A percentile compares a stretch with the other conserved stretches of the same genome.
These are phyloP conservation scores for Heliothis virescens DNA, from an alignment of 1,140 invertebrate species.

Conservation along the genomic window DNA sequence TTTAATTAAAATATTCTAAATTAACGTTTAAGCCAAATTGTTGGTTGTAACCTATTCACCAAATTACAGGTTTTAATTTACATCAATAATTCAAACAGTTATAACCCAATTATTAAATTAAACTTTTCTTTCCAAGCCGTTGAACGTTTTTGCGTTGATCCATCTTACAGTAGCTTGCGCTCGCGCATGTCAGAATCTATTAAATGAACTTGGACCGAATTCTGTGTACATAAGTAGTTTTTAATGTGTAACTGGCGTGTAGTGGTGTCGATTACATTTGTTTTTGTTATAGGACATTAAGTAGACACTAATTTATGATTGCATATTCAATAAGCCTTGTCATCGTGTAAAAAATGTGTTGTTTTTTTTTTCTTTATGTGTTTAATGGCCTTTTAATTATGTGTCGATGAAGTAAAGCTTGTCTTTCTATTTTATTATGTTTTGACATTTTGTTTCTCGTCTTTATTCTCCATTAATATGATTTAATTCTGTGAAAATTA, in stretches of 20 bases:
- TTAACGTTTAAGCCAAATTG: too few relatives aligned
- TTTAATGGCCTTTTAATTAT: slow-evolving; percentile 4
- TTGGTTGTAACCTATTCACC: too few relatives aligned
- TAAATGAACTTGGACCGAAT: slow-evolving; percentile 79
- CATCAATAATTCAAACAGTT: too few relatives aligned
- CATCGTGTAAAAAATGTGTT: slow-evolving; percentile 5
- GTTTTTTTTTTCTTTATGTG: background rate
- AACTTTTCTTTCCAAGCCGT: background rate
- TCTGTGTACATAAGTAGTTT: slow-evolving; percentile 68
- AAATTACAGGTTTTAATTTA: too few relatives aligned
- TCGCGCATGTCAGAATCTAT: slow-evolving; percentile 58
- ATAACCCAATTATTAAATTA: too few relatives aligned
- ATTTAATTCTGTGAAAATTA: background rate
- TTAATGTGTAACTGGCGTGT: slow-evolving; percentile 55
- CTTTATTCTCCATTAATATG: background rate
- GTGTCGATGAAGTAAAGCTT: slow-evolving; percentile 5
- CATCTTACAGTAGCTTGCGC: slow-evolving; percentile 30
- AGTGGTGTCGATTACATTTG: slow-evolving; percentile 29
- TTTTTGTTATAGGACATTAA: slow-evolving; percentile 34
- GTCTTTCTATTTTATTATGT: background rate
- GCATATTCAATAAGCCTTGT: slow-evolving; percentile 33
- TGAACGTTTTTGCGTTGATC: slow-evolving; percentile 1
- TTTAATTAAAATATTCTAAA: too few relatives aligned
- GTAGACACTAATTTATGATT: slow-evolving; percentile 12
- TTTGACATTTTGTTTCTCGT: slow-evolving; percentile 5